Conservation (phyloP, 2,888 invertebrate genomes). For the Diarsia dahlii region DNA sequence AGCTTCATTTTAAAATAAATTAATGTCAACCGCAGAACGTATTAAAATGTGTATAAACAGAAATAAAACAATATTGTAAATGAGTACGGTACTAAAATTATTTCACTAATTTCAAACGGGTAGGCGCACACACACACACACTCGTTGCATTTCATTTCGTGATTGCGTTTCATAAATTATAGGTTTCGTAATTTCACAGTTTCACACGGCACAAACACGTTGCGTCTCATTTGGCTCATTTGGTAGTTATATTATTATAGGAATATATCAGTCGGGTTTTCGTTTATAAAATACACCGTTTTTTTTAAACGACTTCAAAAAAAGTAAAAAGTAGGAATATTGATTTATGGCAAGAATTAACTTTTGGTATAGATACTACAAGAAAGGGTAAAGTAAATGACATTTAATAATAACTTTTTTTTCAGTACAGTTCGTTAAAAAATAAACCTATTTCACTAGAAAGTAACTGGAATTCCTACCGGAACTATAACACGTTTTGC, state of each 20-base stretch:
- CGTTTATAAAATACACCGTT: not conserved
- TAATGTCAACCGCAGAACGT: not conserved
- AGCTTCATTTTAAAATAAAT: not conserved
- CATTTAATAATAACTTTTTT: too few species aligned
- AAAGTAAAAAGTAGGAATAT: too few species aligned
- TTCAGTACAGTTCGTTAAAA: too few species aligned
- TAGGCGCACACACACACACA: slow-evolving; percentile 6
- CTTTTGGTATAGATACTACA: too few species aligned
- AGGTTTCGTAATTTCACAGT: slow-evolving; percentile 48
- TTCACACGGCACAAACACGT: slow-evolving; percentile 31
- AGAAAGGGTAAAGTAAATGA: too few species aligned
- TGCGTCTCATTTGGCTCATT: slow-evolving; percentile 32
- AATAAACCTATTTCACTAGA: not conserved
- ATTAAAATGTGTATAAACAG: slow-evolving; percentile 10
- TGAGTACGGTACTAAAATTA: slow-evolving; percentile 27
- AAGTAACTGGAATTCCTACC: not conserved
- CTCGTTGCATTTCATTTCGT: slow-evolving; percentile 55
- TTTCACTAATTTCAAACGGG: slow-evolving; percentile 33
- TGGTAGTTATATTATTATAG: slow-evolving; percentile 44
- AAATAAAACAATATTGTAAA: slow-evolving; percentile 24
- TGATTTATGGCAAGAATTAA: too few species aligned
- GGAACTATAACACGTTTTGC: not conserved
- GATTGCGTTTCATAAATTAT: slow-evolving; percentile 64
- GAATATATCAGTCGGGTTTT: slow-evolving; percentile 14
- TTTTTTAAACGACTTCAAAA: too few species aligned